Base-by-base conservation (phyloP, 2,888 invertebrate genomes). In the Heliconius hortense region DNA sequence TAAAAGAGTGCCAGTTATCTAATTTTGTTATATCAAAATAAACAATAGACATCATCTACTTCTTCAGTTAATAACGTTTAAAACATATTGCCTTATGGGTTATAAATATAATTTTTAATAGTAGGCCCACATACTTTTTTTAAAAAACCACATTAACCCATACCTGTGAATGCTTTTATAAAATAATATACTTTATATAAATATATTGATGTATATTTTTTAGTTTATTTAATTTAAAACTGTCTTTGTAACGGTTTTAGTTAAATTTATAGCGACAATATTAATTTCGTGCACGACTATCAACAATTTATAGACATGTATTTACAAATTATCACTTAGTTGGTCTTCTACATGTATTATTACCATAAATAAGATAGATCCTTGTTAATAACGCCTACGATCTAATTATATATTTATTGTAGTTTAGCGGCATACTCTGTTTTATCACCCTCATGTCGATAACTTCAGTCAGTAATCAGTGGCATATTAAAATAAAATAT, bases 321-420 rank as follows among this genome's bases (percentile, higher is more conserved):
- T 91, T 93, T 89, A 92, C 93, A 93, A 93, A 93, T 94, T 93
- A 91, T 91, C 92, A 88, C 92, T 88, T 87, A 80, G 84, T 85
- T 85, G 63, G 72, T 75, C 78, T 80, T 80, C 71, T 77, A 71
- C 31, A 73, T 72, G 43, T 72, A 68, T 26, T 59, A 70, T 39
- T 59, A 59, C 26, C 69, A 69, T 70, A 26, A 73, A 73, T 74
- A 63, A 69, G n/a, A 70, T 31, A 60, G 39, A 76, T 69, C 69
- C 76, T 69, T 68, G 53, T 63, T 74, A 73, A 63, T 76, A 73
- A 64, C 35, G 56, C n/a, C 24, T 69, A 56, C n/a, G 13, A 31
- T 35, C n/a, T 56, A 69, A 69, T 53, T 64, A 69, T 63, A 24
- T 43, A 75, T 62, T 48, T 59, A 53, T 43, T 66, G 39, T n/a